Conservation (phyloP, 37 sponge, comb jelly and placozoan genomes). For the Eunapius fragilis region DNA sequence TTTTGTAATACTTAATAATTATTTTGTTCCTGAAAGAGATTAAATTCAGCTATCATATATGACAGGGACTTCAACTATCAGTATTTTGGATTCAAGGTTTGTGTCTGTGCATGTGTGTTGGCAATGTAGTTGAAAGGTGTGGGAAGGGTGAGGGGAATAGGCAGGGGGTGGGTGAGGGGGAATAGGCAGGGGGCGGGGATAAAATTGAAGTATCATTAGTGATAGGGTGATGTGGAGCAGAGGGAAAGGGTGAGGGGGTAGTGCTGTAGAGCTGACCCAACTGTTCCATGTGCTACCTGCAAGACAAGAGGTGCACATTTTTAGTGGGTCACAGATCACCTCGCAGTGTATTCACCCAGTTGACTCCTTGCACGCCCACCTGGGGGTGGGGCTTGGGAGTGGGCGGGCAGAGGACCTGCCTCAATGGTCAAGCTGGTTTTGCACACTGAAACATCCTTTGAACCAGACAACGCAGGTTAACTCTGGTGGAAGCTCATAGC, state of each 20-base stretch:
- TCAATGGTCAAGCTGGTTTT: conserved; percentile 27
- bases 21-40: conserved; percentile 37
- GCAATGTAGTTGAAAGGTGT: background rate
- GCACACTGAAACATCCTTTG: conserved; percentile 40
- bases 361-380: background rate
- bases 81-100: conserved; percentile 98
- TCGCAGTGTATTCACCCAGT: conserved; percentile 14
- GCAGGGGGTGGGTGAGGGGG: background rate
- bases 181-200: too few species aligned
- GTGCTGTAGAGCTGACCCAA: background rate
- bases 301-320: conserved; percentile 15
- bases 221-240: too few species aligned
- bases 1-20: background rate
- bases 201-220: too few species aligned
- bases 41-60: conserved; percentile 96
- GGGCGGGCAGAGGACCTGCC: background rate
- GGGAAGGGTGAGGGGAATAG: too few species aligned
- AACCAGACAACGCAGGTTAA: too few species aligned
- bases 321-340: conserved; percentile 33
- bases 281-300: conserved; percentile 19
- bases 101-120: background rate
- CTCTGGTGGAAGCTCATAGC: too few species aligned
- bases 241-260: background rate
- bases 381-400: too few species aligned
- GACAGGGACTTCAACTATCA: conserved; percentile 92